Conservation (phyloP, 1,140 invertebrate species). For the Pseudomyrmex dendroicus region DNA sequence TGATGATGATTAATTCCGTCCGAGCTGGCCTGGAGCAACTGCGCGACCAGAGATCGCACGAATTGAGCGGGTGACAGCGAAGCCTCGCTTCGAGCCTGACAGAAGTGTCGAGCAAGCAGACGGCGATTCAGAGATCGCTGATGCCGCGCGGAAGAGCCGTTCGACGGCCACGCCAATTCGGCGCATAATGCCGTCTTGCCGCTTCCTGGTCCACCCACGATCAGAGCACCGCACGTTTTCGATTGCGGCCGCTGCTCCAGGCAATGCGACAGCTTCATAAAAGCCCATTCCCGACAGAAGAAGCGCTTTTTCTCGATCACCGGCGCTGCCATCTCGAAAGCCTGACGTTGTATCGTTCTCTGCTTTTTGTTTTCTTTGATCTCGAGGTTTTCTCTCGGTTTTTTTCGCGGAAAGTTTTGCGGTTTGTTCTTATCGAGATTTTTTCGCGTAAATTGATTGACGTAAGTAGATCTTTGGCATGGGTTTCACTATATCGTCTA, state of each 20-base stretch:
- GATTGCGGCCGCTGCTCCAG: constrained; percentile 92
- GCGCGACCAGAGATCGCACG: constrained; percentile 92
- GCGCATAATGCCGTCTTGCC: constrained; percentile 94
- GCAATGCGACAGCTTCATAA: constrained; percentile 96
- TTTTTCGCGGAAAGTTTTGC: neutral
- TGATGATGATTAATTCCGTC: constrained; percentile 76
- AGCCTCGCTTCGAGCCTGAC: constrained; percentile 87
- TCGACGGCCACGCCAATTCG: constrained; percentile 91
- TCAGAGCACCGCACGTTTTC: constrained; percentile 92
- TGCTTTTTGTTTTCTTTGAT: neutral
- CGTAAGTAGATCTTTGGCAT: constrained; percentile 54
- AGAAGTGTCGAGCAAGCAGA: constrained; percentile 93
- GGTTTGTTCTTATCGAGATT: constrained; percentile 10
- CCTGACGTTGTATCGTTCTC: neutral
- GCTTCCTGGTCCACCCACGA: constrained; percentile 95
- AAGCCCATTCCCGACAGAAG: constrained; percentile 96
- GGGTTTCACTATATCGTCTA: constrained; percentile 43
- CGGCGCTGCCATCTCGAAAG: constrained; percentile 82
- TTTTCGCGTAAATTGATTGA: constrained; percentile 20
- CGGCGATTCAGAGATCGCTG: constrained; percentile 91
- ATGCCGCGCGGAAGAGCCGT: constrained; percentile 87
- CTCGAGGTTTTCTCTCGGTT: neutral
- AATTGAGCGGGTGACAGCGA: constrained; percentile 92
- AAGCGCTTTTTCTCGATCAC: constrained; percentile 88
- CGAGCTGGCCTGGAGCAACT: constrained; percentile 85